These are phyloP conservation scores for Stichodactyla mertensii DNA, from an alignment of 64 coral and sea anemone species.

Conservation along the genomic window DNA sequence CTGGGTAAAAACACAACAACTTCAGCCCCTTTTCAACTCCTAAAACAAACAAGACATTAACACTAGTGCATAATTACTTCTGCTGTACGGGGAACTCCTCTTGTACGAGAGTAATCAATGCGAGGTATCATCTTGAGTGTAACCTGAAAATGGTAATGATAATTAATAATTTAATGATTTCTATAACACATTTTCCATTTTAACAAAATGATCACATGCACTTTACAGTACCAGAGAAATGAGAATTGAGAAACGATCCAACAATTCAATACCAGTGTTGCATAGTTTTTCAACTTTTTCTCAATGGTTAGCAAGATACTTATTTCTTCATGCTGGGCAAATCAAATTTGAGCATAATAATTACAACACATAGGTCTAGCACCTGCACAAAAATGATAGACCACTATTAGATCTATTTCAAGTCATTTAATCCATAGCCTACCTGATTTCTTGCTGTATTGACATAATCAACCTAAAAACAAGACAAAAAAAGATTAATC, in stretches of 20 bases:
- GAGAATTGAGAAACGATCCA: too few relatives aligned
- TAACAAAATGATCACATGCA: too few relatives aligned
- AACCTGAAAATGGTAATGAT: not conserved
- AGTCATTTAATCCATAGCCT: not conserved
- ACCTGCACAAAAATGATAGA: not conserved
- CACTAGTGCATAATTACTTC: constrained; percentile 48
- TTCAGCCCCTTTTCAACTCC: not conserved
- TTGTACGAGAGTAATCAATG: constrained; percentile 81
- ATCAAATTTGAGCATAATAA: too few relatives aligned
- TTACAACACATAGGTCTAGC: too few relatives aligned
- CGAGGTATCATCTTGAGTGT: constrained; percentile 97
- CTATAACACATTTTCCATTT: too few relatives aligned
- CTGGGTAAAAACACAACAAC: constrained; percentile 15
- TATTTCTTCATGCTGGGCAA: too few relatives aligned
- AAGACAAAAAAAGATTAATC: not conserved
- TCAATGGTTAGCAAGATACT: too few relatives aligned
- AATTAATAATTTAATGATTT: too few relatives aligned
- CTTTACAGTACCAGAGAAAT: too few relatives aligned
- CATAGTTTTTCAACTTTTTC: too few relatives aligned
- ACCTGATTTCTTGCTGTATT: constrained; percentile 98
- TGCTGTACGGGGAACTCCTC: constrained; percentile 70
- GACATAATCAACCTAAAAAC: constrained; percentile 86
- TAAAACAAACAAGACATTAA: not conserved
- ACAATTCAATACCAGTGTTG: too few relatives aligned
- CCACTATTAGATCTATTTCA: not conserved